phyloP scores from a whole-genome alignment of 2,888 invertebrate genomes.

The Iphiclides podalirius region DNA sequence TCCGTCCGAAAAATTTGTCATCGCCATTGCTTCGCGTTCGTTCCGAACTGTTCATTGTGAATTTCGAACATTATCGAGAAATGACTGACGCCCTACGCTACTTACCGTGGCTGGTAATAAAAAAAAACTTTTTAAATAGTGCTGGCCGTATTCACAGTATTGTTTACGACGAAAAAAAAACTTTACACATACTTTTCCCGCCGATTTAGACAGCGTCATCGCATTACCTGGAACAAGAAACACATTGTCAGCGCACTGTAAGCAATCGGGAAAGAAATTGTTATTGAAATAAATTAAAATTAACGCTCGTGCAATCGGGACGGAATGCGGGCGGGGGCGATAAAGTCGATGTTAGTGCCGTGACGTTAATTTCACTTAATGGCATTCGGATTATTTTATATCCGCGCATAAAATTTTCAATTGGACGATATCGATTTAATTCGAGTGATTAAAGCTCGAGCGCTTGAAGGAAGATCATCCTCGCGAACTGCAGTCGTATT shows the following conservation, averaged over 20 bases:
- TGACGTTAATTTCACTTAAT: slow-evolving; percentile 58
- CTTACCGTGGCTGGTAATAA: background rate
- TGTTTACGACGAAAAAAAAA: background rate
- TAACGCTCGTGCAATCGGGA: slow-evolving; percentile 10
- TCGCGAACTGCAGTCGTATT: too few relatives aligned
- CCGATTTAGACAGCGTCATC: slow-evolving; percentile 3
- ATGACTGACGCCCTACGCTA: background rate
- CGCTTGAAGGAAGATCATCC: too few relatives aligned
- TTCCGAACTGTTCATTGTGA: slow-evolving; percentile 12
- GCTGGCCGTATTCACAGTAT: background rate
- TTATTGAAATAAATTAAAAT: slow-evolving; percentile 24
- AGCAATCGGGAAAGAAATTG: slow-evolving; percentile 11
- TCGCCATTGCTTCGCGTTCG: slow-evolving; percentile 37
- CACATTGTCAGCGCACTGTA: slow-evolving; percentile 5
- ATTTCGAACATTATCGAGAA: background rate
- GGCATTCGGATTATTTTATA: slow-evolving; percentile 56
- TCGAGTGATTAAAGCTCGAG: background rate
- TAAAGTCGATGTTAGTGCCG: slow-evolving; percentile 54
- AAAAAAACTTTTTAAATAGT: background rate
- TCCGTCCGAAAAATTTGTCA: slow-evolving; percentile 62
- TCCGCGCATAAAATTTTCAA: slow-evolving; percentile 49
- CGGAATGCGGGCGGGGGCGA: slow-evolving; percentile 54
- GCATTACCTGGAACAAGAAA: slow-evolving; percentile 27
- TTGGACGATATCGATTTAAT: slow-evolving; percentile 39
- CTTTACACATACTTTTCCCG: slow-evolving; percentile 12